Evolutionary conservation across 2,888 invertebrate species (phyloP).

Genomic region (Ceriagrion tenellum): DNA sequence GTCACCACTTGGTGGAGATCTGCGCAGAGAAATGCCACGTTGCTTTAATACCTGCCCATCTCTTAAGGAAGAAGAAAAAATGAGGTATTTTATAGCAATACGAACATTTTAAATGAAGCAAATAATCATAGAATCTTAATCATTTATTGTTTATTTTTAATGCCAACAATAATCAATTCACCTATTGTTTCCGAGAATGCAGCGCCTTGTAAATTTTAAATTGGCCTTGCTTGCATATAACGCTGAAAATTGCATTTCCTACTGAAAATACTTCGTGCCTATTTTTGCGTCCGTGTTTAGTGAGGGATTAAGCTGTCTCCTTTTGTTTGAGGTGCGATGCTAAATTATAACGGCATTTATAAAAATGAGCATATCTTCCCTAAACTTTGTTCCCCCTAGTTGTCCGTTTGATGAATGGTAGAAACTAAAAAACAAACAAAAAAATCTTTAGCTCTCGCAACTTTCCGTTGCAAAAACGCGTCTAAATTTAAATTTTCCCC

Average conservation of each 20-base stretch:
- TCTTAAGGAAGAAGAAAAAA: neutral
- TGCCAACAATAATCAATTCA: neutral
- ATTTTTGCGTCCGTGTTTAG: neutral
- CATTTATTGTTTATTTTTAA: too few relatives aligned
- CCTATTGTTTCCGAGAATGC: neutral
- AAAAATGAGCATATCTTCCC: conserved; percentile 12
- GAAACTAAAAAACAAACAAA: conserved; percentile 24
- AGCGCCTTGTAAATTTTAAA: neutral
- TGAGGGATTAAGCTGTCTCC: neutral
- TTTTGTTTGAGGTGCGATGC: neutral
- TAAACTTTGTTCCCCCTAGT: conserved; percentile 8
- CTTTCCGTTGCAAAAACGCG: conserved; percentile 46
- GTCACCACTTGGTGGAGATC: neutral
- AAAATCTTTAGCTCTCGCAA: neutral
- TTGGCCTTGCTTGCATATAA: neutral
- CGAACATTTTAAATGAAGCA: neutral
- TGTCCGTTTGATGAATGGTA: conserved; percentile 37
- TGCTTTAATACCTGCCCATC: neutral
- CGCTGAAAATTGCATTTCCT: neutral
- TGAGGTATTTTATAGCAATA: neutral
- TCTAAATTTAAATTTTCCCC: conserved; percentile 38
- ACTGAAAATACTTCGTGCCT: neutral
- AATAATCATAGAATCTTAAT: neutral
- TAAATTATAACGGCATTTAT: conserved; percentile 36
- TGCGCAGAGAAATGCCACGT: neutral